These are phyloP conservation scores for Corynorhinus townsendii DNA, from an alignment of 2,113 vertebrate genomes.

Conservation along the genomic window DNA sequence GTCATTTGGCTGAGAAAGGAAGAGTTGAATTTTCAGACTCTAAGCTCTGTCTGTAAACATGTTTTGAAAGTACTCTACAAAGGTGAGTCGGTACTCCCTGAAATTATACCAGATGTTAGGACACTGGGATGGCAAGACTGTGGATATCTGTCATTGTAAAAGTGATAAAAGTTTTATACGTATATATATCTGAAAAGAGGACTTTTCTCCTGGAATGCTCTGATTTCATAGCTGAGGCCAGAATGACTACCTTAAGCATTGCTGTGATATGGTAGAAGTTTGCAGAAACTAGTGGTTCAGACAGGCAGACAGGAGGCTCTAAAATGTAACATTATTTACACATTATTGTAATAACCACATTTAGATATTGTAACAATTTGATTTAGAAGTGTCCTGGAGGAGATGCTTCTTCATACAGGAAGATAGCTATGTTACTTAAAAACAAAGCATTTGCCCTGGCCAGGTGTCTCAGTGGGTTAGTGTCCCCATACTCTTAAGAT, in stretches of 20 bases:
- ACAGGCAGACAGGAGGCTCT: neutral
- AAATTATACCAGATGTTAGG: neutral
- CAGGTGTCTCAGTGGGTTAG: neutral
- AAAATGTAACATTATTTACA: neutral
- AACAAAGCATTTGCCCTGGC: neutral
- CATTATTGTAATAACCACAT: neutral
- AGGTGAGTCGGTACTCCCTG: neutral
- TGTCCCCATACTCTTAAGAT: neutral
- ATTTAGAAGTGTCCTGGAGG: neutral
- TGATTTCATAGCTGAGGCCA: neutral
- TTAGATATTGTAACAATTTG: neutral
- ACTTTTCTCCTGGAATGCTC: neutral
- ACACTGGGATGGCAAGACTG: too few relatives aligned
- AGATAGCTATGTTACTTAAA: neutral
- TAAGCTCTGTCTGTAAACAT: neutral
- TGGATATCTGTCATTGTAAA: neutral
- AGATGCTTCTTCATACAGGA: neutral
- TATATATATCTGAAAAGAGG: neutral
- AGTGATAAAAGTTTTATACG: neutral
- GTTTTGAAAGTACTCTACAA: neutral
- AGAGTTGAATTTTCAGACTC: neutral
- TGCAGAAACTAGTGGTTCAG: neutral
- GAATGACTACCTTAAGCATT: neutral
- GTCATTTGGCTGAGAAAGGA: neutral
- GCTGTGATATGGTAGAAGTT: neutral